Conservation (phyloP, 2,113 vertebrate species). For the Peromyscus maniculatus region DNA sequence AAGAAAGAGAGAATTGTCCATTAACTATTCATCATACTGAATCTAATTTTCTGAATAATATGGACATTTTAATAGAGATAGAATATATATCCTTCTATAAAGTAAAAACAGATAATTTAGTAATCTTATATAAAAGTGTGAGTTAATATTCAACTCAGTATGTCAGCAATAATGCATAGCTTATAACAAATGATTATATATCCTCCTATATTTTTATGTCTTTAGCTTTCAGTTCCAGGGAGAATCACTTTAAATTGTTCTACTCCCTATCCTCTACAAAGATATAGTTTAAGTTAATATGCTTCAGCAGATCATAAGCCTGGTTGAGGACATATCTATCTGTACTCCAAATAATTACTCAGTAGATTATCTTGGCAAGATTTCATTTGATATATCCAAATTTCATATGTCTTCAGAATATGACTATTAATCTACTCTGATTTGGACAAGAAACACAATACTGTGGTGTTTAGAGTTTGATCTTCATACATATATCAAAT, state of each 20-base stretch:
- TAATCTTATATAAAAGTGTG: neutral
- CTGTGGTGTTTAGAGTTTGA: neutral
- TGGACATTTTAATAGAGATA: neutral
- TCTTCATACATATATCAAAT: conserved; percentile 12
- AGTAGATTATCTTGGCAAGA: neutral
- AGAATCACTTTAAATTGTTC: neutral
- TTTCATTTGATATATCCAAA: conserved; percentile 27
- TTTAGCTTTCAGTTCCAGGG: neutral
- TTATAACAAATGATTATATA: neutral
- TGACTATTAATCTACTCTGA: neutral
- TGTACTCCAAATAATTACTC: neutral
- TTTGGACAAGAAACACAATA: neutral
- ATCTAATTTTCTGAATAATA: neutral
- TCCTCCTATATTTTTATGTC: conserved; percentile 9
- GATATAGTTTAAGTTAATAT: neutral
- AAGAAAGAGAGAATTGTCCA: conserved; percentile 31
- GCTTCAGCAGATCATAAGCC: neutral
- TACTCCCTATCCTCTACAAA: conserved; percentile 5
- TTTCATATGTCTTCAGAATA: conserved; percentile 18
- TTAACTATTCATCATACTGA: conserved; percentile 52
- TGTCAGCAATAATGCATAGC: neutral
- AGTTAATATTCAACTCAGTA: neutral
- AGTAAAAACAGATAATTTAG: neutral
- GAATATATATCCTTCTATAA: neutral
- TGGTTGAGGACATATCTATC: neutral